These are phyloP conservation scores for Limnothrissa miodon DNA, from an alignment of 2,113 vertebrate species.

Conservation along the genomic window DNA sequence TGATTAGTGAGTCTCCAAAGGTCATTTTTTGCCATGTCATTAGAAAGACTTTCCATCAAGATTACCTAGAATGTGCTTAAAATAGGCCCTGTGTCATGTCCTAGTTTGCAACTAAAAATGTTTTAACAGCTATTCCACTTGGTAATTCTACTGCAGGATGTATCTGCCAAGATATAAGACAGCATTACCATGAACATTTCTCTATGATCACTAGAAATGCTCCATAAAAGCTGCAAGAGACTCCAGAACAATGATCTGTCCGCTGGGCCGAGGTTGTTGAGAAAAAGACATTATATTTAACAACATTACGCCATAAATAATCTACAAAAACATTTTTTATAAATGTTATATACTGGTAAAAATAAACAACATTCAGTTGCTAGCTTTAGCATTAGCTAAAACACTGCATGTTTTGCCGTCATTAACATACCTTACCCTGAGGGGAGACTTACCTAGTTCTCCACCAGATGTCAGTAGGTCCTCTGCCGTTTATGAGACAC, in stretches of 20 bases:
- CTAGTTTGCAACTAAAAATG: background rate
- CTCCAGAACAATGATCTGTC: constrained; percentile 11
- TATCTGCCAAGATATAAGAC: background rate
- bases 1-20: background rate
- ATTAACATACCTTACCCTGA: constrained; percentile 34
- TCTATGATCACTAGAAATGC: constrained; percentile 15
- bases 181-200: background rate
- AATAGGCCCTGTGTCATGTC: background rate
- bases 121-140: background rate
- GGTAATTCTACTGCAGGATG: background rate
- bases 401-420: background rate
- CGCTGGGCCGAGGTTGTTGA: background rate
- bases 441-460: constrained; percentile 36
- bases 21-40: background rate
- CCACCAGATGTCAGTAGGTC: constrained; percentile 73
- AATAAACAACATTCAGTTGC: background rate
- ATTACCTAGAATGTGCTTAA: background rate
- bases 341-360: background rate
- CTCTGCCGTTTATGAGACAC: constrained; percentile 92
- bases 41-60: background rate
- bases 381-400: background rate
- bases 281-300: constrained; percentile 12
- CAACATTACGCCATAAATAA: background rate
- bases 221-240: constrained; percentile 11
- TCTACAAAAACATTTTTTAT: background rate